These are phyloP conservation scores for Myrmecobius fasciatus DNA, from an alignment of 2,113 vertebrate species.

Conservation along the genomic window DNA sequence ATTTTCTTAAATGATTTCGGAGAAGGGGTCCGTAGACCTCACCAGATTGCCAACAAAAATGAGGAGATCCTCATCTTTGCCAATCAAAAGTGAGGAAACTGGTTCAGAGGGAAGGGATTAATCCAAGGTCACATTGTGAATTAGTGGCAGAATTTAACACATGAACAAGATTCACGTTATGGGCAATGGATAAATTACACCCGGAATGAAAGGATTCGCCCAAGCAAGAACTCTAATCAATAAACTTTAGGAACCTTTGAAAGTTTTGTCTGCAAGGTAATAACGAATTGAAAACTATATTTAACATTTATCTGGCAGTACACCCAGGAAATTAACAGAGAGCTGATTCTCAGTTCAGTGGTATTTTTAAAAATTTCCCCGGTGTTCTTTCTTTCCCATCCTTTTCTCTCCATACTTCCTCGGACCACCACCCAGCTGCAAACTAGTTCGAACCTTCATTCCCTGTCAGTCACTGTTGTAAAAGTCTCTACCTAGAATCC, in stretches of 20 bases:
- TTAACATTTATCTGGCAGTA: no score
- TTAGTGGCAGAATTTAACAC: no score
- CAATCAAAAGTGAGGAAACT: not conserved
- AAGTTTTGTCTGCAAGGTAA: no score
- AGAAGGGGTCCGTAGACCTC: not conserved
- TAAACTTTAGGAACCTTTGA: no score
- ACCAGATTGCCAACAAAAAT: not conserved
- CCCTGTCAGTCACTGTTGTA: not conserved
- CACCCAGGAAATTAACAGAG: not conserved
- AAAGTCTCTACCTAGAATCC: not conserved
- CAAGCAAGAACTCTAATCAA: no score
- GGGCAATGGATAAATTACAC: no score
- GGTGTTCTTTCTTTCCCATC: not conserved
- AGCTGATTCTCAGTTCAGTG: not conserved
- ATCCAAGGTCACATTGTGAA: no score
- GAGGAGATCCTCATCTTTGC: no score
- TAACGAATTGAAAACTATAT: no score
- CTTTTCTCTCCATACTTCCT: not conserved
- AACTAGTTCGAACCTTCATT: not conserved
- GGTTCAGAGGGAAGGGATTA: not conserved
- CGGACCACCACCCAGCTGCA: not conserved
- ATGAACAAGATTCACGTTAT: no score
- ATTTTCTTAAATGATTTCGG: not conserved
- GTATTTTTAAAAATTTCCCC: no score
- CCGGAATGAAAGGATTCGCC: no score